phyloP scores from a whole-genome alignment of 2,888 invertebrate species.

The Himalopsyche kuldschensis region DNA sequence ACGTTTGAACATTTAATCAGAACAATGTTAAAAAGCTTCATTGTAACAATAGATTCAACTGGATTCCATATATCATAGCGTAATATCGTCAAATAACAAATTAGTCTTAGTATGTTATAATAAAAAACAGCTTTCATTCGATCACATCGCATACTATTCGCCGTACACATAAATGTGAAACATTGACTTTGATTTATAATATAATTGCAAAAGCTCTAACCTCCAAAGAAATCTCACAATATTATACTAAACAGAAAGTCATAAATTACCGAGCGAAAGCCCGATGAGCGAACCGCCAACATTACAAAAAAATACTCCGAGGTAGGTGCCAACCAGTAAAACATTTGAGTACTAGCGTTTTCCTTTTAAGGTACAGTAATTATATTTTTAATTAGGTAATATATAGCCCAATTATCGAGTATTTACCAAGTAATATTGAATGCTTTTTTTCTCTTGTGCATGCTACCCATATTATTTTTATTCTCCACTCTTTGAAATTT shows the following conservation, averaged over 20 bases:
- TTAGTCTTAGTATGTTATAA: neutral
- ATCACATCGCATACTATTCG: neutral
- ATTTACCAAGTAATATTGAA: slow-evolving; percentile 26
- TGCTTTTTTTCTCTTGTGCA: slow-evolving; percentile 28
- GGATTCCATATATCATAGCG: neutral
- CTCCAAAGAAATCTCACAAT: neutral
- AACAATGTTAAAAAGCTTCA: neutral
- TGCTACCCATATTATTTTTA: slow-evolving; percentile 12
- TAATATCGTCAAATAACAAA: neutral
- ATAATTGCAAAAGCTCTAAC: neutral
- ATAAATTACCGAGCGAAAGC: neutral
- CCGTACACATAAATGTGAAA: neutral
- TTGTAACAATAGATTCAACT: neutral
- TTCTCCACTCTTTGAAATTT: slow-evolving; percentile 6
- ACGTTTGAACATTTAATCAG: neutral
- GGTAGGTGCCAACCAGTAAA: slow-evolving; percentile 19
- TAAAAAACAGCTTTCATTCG: neutral
- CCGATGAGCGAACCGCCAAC: neutral
- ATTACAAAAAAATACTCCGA: slow-evolving; percentile 7
- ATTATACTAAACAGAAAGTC: neutral
- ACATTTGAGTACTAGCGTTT: slow-evolving; percentile 16
- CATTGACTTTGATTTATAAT: neutral
- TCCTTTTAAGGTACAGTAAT: slow-evolving; percentile 26
- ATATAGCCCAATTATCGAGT: slow-evolving; percentile 27
- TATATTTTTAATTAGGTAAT: slow-evolving; percentile 11